Percentiles rank a stretch among this genome's conserved stretches.
Conservation (phyloP, 2,797 vertebrate species). For the Chrysolophus pictus region DNA sequence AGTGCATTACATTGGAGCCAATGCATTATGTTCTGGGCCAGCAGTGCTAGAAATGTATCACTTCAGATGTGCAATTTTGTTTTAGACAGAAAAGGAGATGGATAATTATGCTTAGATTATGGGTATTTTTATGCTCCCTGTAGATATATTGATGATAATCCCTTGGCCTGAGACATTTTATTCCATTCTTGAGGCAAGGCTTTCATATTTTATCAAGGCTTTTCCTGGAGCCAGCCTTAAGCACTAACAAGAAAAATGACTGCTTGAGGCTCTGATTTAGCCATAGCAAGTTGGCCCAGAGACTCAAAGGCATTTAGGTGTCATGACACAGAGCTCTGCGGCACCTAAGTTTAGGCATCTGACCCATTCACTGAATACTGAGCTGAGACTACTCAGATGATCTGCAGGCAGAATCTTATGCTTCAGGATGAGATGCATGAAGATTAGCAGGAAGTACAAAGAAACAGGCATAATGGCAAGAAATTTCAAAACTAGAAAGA, state of each 20-base stretch:
- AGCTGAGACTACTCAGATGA: background rate
- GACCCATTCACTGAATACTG: background rate
- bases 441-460: background rate
- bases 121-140: background rate
- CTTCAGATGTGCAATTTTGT: background rate
- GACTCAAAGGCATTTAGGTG: background rate
- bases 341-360: background rate
- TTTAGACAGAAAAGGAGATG: background rate
- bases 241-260: constrained; percentile 30
- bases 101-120: constrained; percentile 19
- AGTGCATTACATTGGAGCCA: background rate
- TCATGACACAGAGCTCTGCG: background rate
- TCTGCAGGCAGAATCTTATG: background rate
- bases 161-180: background rate
- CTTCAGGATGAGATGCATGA: background rate
- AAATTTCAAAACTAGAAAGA: background rate
- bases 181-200: constrained; percentile 36
- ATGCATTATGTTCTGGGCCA: background rate
- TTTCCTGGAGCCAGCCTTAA: constrained; percentile 39
- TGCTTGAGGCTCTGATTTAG: constrained; percentile 2
- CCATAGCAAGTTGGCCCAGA: background rate
- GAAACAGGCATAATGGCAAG: background rate
- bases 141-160: constrained; percentile 19
- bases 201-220: constrained; percentile 56
- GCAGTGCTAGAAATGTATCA: background rate